These are phyloP conservation scores for Noctua janthina DNA, from an alignment of 2,888 invertebrate species.

Conservation along the genomic window DNA sequence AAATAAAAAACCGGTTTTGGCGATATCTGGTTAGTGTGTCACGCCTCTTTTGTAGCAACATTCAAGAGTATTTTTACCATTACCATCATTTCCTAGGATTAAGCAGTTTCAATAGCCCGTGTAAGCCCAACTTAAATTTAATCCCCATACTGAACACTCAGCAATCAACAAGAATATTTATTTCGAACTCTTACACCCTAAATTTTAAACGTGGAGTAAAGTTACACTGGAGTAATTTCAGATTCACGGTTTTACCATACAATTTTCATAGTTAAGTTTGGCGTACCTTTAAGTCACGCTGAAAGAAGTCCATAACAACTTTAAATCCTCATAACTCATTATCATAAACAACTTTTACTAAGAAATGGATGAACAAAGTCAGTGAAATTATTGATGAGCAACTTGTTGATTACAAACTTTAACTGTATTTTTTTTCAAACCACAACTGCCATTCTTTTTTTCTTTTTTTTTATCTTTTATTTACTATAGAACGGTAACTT, in stretches of 20 bases:
- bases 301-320: background rate
- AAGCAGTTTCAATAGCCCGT: no score
- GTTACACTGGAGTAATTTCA: background rate
- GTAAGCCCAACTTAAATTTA: background rate
- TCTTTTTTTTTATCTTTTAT: no score
- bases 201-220: background rate
- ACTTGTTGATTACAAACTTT: background rate
- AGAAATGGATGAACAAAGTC: background rate
- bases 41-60: background rate
- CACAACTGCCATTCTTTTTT: background rate
- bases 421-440: background rate
- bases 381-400: background rate
- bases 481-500: background rate
- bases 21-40: background rate
- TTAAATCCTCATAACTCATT: background rate
- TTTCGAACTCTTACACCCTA: background rate
- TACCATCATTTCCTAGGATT: background rate
- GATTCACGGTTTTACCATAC: background rate
- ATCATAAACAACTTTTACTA: background rate
- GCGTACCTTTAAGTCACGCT: background rate
- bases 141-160: slow-evolving; percentile 2
- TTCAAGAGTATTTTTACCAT: slow-evolving; percentile 2
- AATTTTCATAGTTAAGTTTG: background rate
- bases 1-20: background rate
- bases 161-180: slow-evolving; percentile 3